Conservation (phyloP, 2,888 invertebrate species). For the Microctonus brassicae region DNA sequence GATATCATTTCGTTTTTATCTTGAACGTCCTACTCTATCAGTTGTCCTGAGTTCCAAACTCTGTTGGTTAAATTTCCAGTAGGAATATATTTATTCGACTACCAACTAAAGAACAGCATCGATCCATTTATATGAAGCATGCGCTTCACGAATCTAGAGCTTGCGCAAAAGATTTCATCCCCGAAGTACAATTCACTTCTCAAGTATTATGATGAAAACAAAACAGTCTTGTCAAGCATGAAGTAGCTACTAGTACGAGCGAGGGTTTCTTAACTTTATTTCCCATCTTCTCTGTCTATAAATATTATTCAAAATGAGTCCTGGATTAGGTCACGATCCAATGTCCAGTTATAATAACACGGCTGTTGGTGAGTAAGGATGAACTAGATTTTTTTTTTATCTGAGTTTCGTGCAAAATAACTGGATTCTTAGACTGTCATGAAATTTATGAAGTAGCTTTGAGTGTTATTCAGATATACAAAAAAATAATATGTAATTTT, state of each 20-base stretch:
- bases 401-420: neutral
- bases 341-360: conserved; percentile 62
- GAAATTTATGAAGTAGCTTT: too few species aligned
- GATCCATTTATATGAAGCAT: conserved; percentile 1
- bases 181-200: neutral
- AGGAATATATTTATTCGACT: conserved; percentile 6
- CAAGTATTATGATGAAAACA: conserved; percentile 46
- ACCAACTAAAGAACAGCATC: conserved; percentile 12
- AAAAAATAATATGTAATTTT: conserved; percentile 22
- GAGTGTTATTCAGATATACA: neutral
- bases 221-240: conserved; percentile 41
- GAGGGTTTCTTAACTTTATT: neutral
- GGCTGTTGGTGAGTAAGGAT: conserved; percentile 54
- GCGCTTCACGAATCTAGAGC: neutral
- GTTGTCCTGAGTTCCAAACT: neutral
- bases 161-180: neutral
- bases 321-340: conserved; percentile 64
- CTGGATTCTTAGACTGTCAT: too few species aligned
- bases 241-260: conserved; percentile 38
- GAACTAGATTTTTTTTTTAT: neutral
- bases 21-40: neutral
- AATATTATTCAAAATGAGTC: conserved; percentile 56
- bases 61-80: neutral
- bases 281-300: neutral
- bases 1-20: neutral